phyloP scores from a whole-genome alignment of 1,140 invertebrate genomes.

The Drosophila triauraria region DNA sequence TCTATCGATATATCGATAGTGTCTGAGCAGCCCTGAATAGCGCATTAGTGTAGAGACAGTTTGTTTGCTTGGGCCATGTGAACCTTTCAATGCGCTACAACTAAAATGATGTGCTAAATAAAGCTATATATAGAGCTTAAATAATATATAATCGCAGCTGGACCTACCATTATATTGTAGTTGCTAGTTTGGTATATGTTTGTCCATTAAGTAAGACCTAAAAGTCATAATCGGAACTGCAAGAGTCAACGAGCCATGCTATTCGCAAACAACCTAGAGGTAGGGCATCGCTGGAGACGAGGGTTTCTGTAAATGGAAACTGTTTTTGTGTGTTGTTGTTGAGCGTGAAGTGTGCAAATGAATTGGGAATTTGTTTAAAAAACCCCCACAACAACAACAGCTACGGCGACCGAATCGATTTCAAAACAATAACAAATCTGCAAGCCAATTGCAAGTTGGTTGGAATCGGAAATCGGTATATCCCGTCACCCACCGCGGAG shows the following conservation, averaged over 20 bases:
- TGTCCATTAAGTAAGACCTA: not conserved
- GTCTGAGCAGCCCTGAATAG: constrained; percentile 13
- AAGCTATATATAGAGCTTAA: not conserved
- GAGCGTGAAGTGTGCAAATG: constrained; percentile 78
- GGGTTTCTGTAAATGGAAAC: constrained; percentile 77
- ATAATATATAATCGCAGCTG: no score
- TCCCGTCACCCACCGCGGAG: constrained; percentile 12
- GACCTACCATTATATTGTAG: not conserved
- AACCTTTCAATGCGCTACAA: constrained; percentile 4
- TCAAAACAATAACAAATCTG: constrained; percentile 24
- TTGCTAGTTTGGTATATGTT: no score
- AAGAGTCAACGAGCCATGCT: not conserved
- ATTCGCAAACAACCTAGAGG: constrained; percentile 1
- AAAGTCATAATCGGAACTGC: not conserved
- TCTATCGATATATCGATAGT: constrained; percentile 29
- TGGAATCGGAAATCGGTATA: not conserved
- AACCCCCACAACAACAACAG: constrained; percentile 32
- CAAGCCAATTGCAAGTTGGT: constrained; percentile 9
- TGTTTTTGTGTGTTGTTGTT: constrained; percentile 80
- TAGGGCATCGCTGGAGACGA: constrained; percentile 61
- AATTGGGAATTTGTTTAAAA: constrained; percentile 71
- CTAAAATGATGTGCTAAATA: not conserved
- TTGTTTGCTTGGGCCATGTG: constrained; percentile 14
- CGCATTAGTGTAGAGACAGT: constrained; percentile 56
- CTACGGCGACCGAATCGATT: constrained; percentile 51